Base-by-base conservation (phyloP, 2,113 vertebrate species). In the Corythaixoides concolor region DNA sequence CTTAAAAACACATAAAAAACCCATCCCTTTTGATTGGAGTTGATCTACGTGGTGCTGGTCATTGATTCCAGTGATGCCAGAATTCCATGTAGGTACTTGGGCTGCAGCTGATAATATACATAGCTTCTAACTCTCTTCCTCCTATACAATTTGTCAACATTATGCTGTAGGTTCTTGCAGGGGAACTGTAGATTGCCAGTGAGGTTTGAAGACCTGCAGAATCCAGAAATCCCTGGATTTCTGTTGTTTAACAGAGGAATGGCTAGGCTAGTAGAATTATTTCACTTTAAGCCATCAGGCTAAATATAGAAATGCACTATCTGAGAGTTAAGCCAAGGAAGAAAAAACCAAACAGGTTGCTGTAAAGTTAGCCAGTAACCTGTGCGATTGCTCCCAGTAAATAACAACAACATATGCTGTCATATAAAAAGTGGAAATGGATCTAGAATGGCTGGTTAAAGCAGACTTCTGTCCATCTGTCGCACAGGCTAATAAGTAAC, bases 401-500 rank as follows among this genome's bases (percentile, higher is more conserved):
- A 68, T 64, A 89, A 78, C 23, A 82, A n/a, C 64, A 87, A 45
- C 58, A 88, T 87, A 64, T 88, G 69, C 56, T 93, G 23, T 53
- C 63, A 45, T 53, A 47, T 62, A 77, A 85, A 43, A 93, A 75
- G 86, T 90, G 63, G 85, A 88, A 93, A n/a, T 78, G 74, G 67
- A 75, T 93, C 63, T 86, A 84, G 84, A 95, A 59, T 83, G 85
- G 49, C 63, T 93, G 47, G n/a, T 88, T 89, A 63, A 81, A 93
- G 59, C 89, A 89, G 81, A 81, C 80, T 90, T 93, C 50, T 94
- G 89, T 93, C 78, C 78, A 85, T 96, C 90, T 96, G 90, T 96
- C 78, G 69, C 33, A 37, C 28, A 63, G 64, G 19, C 55, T 91
- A 77, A 47, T 67, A 77, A 94, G 37, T 72, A 79, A 80, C 67